Conservation (phyloP, 2,888 invertebrate genomes). For the Leucophora obtusa region DNA sequence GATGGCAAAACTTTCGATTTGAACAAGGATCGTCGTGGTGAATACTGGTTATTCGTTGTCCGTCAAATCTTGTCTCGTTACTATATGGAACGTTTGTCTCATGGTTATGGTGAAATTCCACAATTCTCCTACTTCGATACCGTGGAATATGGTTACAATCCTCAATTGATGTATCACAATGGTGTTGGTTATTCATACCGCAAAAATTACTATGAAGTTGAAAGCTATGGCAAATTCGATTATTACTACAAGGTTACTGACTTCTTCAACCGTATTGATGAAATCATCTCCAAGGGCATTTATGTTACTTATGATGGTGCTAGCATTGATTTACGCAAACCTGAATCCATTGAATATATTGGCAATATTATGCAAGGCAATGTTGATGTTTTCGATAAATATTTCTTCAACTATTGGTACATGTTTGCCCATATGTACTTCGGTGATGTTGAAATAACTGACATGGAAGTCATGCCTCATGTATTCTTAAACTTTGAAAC, state of each 20-base stretch:
- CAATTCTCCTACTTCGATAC: constrained; percentile 80
- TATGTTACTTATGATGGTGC: constrained; percentile 70
- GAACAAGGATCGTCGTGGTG: constrained; percentile 82
- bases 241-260: constrained; percentile 51
- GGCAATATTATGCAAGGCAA: constrained; percentile 81
- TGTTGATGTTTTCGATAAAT: constrained; percentile 73
- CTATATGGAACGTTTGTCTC: constrained; percentile 86
- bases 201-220: constrained; percentile 80
- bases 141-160: constrained; percentile 82
- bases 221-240: constrained; percentile 76
- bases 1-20: constrained; percentile 80
- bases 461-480: constrained; percentile 79
- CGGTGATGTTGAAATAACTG: constrained; percentile 66
- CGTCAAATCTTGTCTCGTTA: constrained; percentile 86
- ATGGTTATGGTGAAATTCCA: constrained; percentile 83
- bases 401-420: constrained; percentile 68
- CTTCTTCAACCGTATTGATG: constrained; percentile 77
- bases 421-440: constrained; percentile 64
- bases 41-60: constrained; percentile 83
- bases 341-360: constrained; percentile 80
- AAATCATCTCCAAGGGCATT: constrained; percentile 79
- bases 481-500: constrained; percentile 83
- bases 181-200: constrained; percentile 84
- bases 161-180: constrained; percentile 83
- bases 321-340: constrained; percentile 67